Evolutionary conservation across 2,113 vertebrate species (phyloP).

Genomic region (Hirundichthys speculiger): DNA sequence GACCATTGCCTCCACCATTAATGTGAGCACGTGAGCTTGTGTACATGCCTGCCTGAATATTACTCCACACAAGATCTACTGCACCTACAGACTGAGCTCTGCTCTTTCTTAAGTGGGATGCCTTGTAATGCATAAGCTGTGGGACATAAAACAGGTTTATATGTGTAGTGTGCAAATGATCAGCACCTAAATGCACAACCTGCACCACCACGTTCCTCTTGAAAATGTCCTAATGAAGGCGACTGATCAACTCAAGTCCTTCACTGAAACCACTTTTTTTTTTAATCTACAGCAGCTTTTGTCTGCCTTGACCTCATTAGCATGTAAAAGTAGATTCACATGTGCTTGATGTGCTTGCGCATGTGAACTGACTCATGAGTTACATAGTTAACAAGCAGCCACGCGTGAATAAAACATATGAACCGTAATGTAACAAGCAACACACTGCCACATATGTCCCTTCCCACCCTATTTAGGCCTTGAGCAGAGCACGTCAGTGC

Average conservation of each 20-base stretch:
- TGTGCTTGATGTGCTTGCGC: conserved; percentile 54
- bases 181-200: neutral
- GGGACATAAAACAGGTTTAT: neutral
- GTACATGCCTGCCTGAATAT: conserved; percentile 41
- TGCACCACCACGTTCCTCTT: neutral
- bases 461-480: conserved; percentile 2
- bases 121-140: conserved; percentile 1
- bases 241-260: neutral
- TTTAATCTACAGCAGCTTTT: conserved; percentile 22
- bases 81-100: conserved; percentile 12
- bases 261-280: conserved; percentile 1
- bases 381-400: conserved; percentile 65
- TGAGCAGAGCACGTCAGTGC: conserved; percentile 14
- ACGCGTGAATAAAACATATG: conserved; percentile 69
- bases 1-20: too few species aligned
- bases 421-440: conserved; percentile 55
- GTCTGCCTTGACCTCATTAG: conserved; percentile 68
- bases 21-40: conserved; percentile 50
- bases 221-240: conserved; percentile 3
- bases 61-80: conserved; percentile 69
- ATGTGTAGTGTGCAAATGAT: conserved; percentile 4
- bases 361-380: conserved; percentile 75
- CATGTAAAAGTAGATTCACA: conserved; percentile 71
- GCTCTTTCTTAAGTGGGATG: neutral
- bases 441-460: conserved; percentile 65